Conservation (phyloP, 2,797 vertebrate species). For the Setipinna tenuifilis region DNA sequence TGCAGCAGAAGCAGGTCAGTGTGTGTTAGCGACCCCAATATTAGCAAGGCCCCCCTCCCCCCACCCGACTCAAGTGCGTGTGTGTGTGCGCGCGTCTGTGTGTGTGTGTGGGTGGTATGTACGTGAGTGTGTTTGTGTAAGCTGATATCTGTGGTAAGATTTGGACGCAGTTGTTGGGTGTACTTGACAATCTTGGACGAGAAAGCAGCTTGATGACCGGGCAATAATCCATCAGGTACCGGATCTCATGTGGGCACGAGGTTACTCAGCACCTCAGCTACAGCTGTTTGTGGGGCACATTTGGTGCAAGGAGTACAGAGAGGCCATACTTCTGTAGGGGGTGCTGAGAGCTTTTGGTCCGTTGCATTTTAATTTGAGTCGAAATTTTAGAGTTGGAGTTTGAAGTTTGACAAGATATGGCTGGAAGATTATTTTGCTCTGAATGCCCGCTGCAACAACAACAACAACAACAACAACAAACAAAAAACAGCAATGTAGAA, state of each 20-base stretch:
- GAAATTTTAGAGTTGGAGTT: neutral
- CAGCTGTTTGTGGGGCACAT: neutral
- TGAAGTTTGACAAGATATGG: too few species aligned
- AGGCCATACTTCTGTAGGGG: neutral
- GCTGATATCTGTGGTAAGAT: slow-evolving; percentile 21
- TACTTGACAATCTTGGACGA: neutral
- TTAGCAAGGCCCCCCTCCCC: neutral
- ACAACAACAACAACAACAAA: too few species aligned
- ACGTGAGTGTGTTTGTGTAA: slow-evolving; percentile 16
- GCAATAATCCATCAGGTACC: neutral
- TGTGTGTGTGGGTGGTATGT: neutral
- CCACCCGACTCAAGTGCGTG: neutral
- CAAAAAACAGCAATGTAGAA: neutral
- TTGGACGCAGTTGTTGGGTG: neutral
- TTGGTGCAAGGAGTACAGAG: slow-evolving; percentile 2
- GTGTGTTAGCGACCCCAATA: slow-evolving; percentile 13
- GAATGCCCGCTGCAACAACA: too few species aligned
- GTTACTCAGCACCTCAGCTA: neutral
- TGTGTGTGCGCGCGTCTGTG: neutral
- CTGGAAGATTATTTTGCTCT: too few species aligned
- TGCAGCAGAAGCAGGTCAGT: slow-evolving; percentile 85
- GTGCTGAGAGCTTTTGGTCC: neutral
- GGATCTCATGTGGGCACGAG: neutral
- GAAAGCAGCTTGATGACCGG: neutral
- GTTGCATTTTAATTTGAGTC: neutral